Evolutionary conservation across 1,140 invertebrate genomes (phyloP).

Genomic region (Mycetomoellerius zeteki): DNA sequence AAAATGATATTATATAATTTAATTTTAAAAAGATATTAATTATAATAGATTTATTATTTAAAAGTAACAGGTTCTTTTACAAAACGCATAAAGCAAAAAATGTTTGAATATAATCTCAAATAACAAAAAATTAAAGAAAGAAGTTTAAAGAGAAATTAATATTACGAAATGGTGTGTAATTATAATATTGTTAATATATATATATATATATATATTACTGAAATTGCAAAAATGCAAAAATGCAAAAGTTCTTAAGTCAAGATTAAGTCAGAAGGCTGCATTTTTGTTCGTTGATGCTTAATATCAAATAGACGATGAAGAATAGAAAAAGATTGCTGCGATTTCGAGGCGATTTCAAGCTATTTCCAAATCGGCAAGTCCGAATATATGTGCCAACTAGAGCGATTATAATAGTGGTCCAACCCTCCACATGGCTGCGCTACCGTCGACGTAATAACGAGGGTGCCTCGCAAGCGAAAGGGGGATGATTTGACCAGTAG

Average conservation of each 20-base stretch:
- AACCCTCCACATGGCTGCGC: conserved; percentile 80
- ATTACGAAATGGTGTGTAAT: not conserved
- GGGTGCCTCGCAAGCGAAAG: conserved; percentile 67
- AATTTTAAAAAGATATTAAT: not conserved
- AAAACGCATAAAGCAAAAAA: not conserved
- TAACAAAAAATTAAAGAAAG: not conserved
- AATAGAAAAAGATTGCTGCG: not conserved
- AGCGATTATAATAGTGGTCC: conserved; percentile 62
- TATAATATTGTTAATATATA: not conserved
- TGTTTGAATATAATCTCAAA: conserved; percentile 8
- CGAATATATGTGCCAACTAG: conserved; percentile 26
- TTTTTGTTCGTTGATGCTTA: not conserved
- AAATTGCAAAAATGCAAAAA: not conserved
- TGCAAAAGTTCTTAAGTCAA: not conserved
- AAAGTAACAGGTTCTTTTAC: not conserved
- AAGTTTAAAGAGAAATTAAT: not conserved
- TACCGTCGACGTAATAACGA: conserved; percentile 75
- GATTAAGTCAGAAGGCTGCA: no score
- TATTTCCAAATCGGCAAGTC: conserved; percentile 49
- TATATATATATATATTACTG: no score
- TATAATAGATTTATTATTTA: not conserved
- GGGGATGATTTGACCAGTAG: conserved; percentile 77
- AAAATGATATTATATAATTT: no score
- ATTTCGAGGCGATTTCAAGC: conserved; percentile 11
- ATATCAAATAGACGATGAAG: not conserved